Conservation (phyloP, 2,797 vertebrate species). For the Gadopsis marmoratus region DNA sequence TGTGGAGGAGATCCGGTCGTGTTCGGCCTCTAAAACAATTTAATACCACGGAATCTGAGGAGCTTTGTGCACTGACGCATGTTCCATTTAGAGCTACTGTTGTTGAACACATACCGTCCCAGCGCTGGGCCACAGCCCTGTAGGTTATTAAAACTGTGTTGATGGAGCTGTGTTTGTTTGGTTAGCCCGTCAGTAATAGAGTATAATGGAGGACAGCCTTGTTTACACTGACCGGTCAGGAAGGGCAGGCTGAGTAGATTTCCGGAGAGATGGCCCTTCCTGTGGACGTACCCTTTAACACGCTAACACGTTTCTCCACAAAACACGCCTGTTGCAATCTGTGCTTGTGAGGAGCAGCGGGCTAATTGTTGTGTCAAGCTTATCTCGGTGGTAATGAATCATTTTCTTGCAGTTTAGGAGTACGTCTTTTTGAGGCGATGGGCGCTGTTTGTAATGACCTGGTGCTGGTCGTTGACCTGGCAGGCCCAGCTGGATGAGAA, state of each 20-base stretch:
- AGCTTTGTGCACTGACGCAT: neutral
- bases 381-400: slow-evolving; percentile 36
- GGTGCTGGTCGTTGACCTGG: slow-evolving; percentile 24
- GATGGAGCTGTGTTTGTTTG: slow-evolving; percentile 79
- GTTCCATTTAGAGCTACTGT: slow-evolving; percentile 14
- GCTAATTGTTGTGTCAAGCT: slow-evolving; percentile 20
- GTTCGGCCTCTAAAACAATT: slow-evolving; percentile 21
- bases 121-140: slow-evolving; percentile 9
- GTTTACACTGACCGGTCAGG: slow-evolving; percentile 79
- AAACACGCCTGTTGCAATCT: slow-evolving; percentile 10
- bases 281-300: slow-evolving; percentile 54
- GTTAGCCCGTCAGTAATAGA: slow-evolving; percentile 59
- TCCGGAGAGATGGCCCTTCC: slow-evolving; percentile 84
- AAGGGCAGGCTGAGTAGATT: slow-evolving; percentile 81
- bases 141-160: slow-evolving; percentile 56
- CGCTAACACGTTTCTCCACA: neutral
- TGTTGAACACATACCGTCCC: slow-evolving; percentile 21
- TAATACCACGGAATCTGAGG: slow-evolving; percentile 9
- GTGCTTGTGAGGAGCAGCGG: slow-evolving; percentile 11
- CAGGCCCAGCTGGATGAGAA: slow-evolving; percentile 13
- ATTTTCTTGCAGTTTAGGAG: slow-evolving; percentile 25
- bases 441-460: slow-evolving; percentile 21
- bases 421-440: neutral
- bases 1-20: slow-evolving; percentile 8
- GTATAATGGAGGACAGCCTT: slow-evolving; percentile 57